Evolutionary conservation across 2,888 invertebrate species (phyloP).

Genomic region (Perithous albicinctus): DNA sequence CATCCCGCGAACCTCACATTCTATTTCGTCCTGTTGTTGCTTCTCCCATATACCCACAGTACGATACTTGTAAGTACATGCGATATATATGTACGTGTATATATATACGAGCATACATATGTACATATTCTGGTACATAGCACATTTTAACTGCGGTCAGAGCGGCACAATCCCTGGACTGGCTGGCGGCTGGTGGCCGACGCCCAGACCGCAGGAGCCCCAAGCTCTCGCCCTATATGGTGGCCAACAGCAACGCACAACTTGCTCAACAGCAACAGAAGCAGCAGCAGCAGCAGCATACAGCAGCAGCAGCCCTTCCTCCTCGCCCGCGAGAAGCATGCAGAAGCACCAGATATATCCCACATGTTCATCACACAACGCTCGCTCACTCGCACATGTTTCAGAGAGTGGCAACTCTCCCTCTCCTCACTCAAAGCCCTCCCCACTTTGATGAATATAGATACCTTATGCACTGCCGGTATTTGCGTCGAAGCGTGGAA

Average conservation of each 20-base stretch:
- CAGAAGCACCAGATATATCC: conserved; percentile 36
- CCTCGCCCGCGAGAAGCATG: neutral
- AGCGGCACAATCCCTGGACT: conserved; percentile 62
- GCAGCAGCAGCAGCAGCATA: too few species aligned
- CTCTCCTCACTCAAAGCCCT: too few species aligned
- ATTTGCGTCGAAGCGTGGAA: conserved; percentile 57
- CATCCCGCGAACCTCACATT: conserved; percentile 41
- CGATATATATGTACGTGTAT: neutral
- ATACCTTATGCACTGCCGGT: conserved; percentile 26
- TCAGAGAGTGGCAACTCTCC: neutral
- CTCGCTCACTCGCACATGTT: conserved; percentile 16
- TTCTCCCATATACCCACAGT: conserved; percentile 35
- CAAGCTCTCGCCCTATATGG: conserved; percentile 29
- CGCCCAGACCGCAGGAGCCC: conserved; percentile 63
- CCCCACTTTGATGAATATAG: too few species aligned
- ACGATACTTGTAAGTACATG: conserved; percentile 56
- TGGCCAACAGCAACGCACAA: conserved; percentile 37
- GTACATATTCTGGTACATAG: conserved; percentile 53
- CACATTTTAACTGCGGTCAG: conserved; percentile 68
- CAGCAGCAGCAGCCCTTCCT: too few species aligned
- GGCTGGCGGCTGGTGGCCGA: conserved; percentile 64
- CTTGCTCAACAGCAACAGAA: conserved; percentile 37
- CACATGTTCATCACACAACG: conserved; percentile 45
- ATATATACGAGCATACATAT: too few species aligned
- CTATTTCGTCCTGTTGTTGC: conserved; percentile 47